phyloP scores from a whole-genome alignment of 2,888 invertebrate genomes.

The Callosobruchus maculatus region DNA sequence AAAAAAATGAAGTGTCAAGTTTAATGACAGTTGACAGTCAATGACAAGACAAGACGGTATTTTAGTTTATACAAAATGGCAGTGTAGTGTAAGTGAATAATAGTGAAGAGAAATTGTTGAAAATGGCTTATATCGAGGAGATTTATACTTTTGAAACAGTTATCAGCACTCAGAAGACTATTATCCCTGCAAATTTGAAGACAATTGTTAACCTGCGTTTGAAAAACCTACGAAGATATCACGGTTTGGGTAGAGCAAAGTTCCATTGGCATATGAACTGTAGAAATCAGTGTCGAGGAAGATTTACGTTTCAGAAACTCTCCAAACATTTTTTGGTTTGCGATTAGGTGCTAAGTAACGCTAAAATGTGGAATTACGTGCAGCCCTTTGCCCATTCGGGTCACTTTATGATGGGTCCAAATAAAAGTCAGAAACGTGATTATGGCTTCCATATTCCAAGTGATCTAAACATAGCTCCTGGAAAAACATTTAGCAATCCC shows the following conservation, averaged over 20 bases:
- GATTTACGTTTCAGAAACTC: not conserved
- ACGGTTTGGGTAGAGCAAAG: constrained; percentile 13
- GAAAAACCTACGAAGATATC: constrained; percentile 2
- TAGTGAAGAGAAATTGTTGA: constrained; percentile 5
- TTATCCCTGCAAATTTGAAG: constrained; percentile 8
- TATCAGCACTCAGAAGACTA: constrained; percentile 5
- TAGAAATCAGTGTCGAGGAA: constrained; percentile 1
- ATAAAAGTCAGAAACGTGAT: constrained; percentile 16
- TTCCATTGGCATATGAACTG: constrained; percentile 11
- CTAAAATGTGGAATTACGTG: constrained; percentile 15
- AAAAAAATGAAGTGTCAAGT: not conserved
- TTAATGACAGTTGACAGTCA: not conserved
- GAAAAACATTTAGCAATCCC: constrained; percentile 23
- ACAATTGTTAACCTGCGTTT: constrained; percentile 4
- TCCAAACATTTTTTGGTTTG: constrained; percentile 4
- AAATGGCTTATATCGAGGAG: constrained; percentile 19
- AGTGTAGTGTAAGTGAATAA: constrained; percentile 13
- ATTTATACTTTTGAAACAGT: constrained; percentile 7
- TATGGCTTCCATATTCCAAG: constrained; percentile 11
- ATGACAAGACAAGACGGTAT: no score
- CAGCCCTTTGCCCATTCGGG: constrained; percentile 8
- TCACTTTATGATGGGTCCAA: constrained; percentile 7
- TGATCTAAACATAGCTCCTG: constrained; percentile 10
- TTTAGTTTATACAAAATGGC: constrained; percentile 18
- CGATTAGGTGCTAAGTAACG: constrained; percentile 4